Evolutionary conservation across 2,113 vertebrate genomes (phyloP).

Genomic region (Ctenomys sociabilis): DNA sequence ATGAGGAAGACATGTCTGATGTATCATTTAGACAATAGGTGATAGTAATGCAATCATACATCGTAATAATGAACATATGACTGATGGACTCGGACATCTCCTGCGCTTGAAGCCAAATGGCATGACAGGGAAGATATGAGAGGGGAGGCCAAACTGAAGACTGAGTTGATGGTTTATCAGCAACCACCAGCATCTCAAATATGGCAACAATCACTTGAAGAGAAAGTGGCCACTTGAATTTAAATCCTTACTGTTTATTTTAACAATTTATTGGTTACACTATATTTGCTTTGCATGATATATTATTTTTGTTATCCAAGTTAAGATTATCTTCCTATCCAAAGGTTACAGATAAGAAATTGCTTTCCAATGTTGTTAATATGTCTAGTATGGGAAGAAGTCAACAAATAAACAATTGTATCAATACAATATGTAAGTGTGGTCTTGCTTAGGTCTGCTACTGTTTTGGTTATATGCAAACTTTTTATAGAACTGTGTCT

Average conservation of each 20-base stretch:
- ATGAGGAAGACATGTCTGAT: not conserved
- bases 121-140: accelerated
- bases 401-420: not conserved
- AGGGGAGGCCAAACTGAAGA: not conserved
- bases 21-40: not conserved
- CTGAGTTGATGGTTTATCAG: not conserved
- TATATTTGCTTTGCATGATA: not conserved
- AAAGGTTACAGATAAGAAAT: not conserved
- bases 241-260: not conserved
- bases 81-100: not conserved
- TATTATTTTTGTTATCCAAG: not conserved
- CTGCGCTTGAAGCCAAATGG: not conserved
- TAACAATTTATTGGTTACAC: not conserved
- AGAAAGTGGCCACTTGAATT: not conserved
- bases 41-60: too few relatives aligned
- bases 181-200: not conserved
- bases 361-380: not conserved
- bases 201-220: not conserved
- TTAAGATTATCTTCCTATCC: not conserved
- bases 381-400: not conserved
- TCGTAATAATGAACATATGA: not conserved
- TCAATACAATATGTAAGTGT: not conserved
- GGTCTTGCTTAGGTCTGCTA: not conserved
- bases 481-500: not conserved
- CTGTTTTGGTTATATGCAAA: not conserved